Base-by-base conservation (phyloP, 2,888 invertebrate genomes). In the Sphaeridia pumilis region DNA sequence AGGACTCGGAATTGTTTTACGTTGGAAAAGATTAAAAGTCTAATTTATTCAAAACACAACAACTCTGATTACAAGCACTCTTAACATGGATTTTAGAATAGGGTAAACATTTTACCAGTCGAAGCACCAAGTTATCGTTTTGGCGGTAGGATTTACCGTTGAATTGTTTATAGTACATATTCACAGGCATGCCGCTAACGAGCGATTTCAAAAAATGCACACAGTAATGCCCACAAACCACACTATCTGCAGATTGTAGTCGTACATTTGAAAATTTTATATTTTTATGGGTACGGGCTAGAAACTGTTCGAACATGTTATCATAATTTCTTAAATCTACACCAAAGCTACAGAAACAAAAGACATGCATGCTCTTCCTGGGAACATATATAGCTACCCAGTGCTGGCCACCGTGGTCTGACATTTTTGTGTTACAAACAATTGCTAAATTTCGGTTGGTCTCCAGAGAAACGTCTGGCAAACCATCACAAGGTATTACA, bases 201-300 rank as follows among this genome's bases (percentile, higher is more conserved):
- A 31, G 7, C 24, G 28, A 22, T 31, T 42, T 22, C 24, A 51
- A 22, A 43, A 51, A 57, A 49, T 42, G 49, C 31, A 54, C 12
- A 22, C 42, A 52, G 53, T 55, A 43, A 4, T 34, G 14, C 1
- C 57, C 57, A 36, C 57, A 58, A n/a, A 48, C 47, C n/a, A 3
- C n/a, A 1, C 44, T 38, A 21, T 31, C 20, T n/a, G 14, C n/a
- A 2, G 25, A 4, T 48, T 58, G 57, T 1, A 58, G 24, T 24
- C 22, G 27, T 5, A 3, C 4, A 12, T 31, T 28, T n/a, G 12
- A 49, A 35, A 55, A 42, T 3, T 21, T 21, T 27, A 52, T 10
- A 21, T 25, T 28, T 21, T 42, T 26, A 12, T 34, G n/a, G 43
- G 41, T 20, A 26, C 38, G 28, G 4, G 22, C 36, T 1, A 35